Percentiles rank a stretch among this genome's conserved stretches.
These are phyloP conservation scores for Drosophila pseudotalamancana DNA, from an alignment of 2,888 invertebrate species.

Conservation along the genomic window DNA sequence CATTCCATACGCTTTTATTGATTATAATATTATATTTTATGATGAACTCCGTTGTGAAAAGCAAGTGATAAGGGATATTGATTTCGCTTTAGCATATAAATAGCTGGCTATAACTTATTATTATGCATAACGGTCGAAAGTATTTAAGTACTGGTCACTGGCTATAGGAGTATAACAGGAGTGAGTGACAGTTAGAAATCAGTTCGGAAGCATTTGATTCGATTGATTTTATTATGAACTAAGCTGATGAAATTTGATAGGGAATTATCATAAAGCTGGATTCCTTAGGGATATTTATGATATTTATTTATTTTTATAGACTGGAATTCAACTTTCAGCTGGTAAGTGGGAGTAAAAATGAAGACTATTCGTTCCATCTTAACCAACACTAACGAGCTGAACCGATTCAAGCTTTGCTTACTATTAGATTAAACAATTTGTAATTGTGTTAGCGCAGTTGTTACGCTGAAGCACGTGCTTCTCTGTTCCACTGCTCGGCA, in stretches of 20 bases:
- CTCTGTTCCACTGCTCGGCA: no score
- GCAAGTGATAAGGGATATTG: neutral
- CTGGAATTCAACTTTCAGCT: no score
- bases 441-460: no score
- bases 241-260: neutral
- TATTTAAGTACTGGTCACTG: neutral
- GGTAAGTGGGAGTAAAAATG: no score
- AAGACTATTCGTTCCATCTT: no score
- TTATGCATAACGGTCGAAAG: neutral
- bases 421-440: no score
- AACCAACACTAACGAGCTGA: no score
- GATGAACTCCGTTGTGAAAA: neutral
- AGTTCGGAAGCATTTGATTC: neutral
- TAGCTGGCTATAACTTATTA: neutral
- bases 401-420: no score
- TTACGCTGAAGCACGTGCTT: conserved; percentile 30
- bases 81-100: neutral
- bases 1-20: conserved; percentile 11
- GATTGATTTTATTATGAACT: neutral
- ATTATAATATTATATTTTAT: neutral
- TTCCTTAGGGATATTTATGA: no score
- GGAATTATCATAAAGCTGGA: no score
- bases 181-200: neutral
- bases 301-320: no score
- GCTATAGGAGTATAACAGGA: neutral